Evolutionary conservation across 2,888 invertebrate genomes (phyloP), one percentile per base, ranked within the genome.

Genomic region (Tenthredo scrophulariae): DNA sequence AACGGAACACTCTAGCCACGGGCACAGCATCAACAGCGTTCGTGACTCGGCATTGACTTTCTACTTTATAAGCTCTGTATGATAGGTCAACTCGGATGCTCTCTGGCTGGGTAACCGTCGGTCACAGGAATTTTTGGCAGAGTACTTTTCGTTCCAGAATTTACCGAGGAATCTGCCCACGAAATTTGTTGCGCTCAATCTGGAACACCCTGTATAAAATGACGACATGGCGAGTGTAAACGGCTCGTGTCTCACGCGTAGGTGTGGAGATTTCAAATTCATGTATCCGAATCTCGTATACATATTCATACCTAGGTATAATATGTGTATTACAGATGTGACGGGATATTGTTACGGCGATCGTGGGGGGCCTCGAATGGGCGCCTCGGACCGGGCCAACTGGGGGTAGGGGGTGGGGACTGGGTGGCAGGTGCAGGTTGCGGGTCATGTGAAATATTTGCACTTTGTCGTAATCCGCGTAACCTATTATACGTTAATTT

Each of bases 401-500:
- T 15, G 46, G 62, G 43, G 33, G 26, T 15, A 65, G 43, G 89
- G 87, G 87, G 86, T 87, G 50, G 43, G 22, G n/a, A 74, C 10
- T 86, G 46, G 65, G 29, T 43, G 65, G 88, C 91, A 90, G 91
- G 91, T 91, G 91, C 90, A 91, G 91, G 91, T 90, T 91, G 91
- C 90, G 90, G 91, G 91, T 91, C 91, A 91, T 91, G 91, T 91
- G 91, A 91, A 91, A 91, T 91, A 91, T 91, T 91, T 91, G 91
- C 91, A 91, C 91, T 91, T 91, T 91, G 91, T 91, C 90, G 91
- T 91, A 91, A 91, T 91, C 91, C 91, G 91, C 91, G 91, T 91
- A 91, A 91, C 89, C 90, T 89, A 89, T 90, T 91, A 91, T 90
- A 91, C 91, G 91, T 58, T 37, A 40, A 54, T 58, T 58, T 46